These are phyloP conservation scores for Sipha flava DNA, from an alignment of 1,140 invertebrate species.

Conservation along the genomic window DNA sequence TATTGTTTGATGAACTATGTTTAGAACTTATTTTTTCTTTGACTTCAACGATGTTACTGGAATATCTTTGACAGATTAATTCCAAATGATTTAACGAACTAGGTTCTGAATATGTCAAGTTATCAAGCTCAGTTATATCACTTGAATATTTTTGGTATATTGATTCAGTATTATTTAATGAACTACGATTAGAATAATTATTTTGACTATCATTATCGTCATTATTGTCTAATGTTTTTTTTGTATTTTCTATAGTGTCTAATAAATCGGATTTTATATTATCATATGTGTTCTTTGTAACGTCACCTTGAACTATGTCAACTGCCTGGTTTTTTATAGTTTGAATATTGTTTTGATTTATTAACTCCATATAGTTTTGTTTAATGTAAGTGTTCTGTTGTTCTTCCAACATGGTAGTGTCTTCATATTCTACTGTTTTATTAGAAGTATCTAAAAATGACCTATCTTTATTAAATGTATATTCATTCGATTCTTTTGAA, in stretches of 20 bases:
- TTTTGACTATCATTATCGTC: neutral
- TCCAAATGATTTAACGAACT: no score
- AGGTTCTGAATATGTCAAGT: neutral
- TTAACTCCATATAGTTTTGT: neutral
- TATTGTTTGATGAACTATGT: neutral
- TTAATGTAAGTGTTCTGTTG: neutral
- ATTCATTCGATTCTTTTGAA: neutral
- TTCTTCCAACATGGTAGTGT: neutral
- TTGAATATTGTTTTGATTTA: neutral
- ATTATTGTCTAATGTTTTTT: neutral
- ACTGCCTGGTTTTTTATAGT: neutral
- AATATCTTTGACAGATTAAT: neutral
- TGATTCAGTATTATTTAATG: neutral
- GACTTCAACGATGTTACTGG: neutral
- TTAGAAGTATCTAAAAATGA: neutral
- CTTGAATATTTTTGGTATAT: neutral
- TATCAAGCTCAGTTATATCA: neutral
- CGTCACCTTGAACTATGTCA: no score
- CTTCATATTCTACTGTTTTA: neutral
- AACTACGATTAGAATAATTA: neutral
- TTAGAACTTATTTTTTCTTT: neutral
- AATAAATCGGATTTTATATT: neutral
- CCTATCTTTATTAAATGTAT: neutral
- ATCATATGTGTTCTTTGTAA: neutral
- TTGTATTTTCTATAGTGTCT: neutral